Base-by-base conservation (phyloP, 2,888 invertebrate genomes). In the Plebejus anna region DNA sequence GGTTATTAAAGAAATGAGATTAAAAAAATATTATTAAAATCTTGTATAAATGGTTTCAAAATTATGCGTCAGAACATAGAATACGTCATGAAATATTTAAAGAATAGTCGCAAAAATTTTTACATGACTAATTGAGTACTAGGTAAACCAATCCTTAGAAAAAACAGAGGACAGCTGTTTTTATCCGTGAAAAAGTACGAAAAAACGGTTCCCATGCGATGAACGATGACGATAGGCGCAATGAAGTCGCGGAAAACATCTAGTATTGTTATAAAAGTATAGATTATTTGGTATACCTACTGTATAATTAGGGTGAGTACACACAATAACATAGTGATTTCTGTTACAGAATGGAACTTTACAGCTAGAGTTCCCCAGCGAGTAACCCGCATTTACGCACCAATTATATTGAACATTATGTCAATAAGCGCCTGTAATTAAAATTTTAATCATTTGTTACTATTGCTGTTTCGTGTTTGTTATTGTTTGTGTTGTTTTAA, bases 401-500 rank as follows among this genome's bases (percentile, higher is more conserved):
- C 66, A 32, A 66, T 36, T 13, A 16, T 32, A 66, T 13, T 66
- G 32, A 66, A 66, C 11, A 36, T 66, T 61, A 66, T 5, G 66
- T 66, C 32, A 32, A 66, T 36, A 66, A 32, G 13, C 4, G 66
- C 66, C 5, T 6, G 32, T 32, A 66, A 66, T 66, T 13, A 32
- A 66, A 32, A 66, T 4, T 66, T 36, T 66, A 66, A 42, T n/a
- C 57, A 32, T 16, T 42, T 71, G 42, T 71, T 71, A 42, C 42
- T 70, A 42, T 71, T 71, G 22, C n/a, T 71, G 42, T 38, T n/a
- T n/a, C 6, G 6, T 36, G 36, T 70, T 42, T 38, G 71, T 71
- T 71, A 71, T 42, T 71, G 42, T 32, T 66, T 66, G 13, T 66
- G 28, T 32, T 66, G 66, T 66, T 32, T 55, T 55, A 16, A 55